Base-by-base conservation (phyloP, 2,888 invertebrate species). In the Leucophora obtusa region DNA sequence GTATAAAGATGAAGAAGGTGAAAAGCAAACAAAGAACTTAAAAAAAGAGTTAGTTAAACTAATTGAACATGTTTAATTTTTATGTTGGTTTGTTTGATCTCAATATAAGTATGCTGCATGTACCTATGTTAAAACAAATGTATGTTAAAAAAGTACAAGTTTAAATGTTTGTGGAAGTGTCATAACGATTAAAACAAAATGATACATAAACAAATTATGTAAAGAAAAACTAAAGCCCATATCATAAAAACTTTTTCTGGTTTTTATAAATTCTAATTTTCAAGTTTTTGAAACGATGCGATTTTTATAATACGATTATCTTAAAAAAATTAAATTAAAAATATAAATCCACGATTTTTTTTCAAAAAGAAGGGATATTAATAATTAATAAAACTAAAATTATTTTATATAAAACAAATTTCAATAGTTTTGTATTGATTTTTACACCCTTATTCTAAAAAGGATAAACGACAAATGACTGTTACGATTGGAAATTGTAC, bases 11-110 rank as follows among this genome's bases (percentile, higher is more conserved):
- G 14, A 53, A 28, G 15, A 51, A 21, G 10, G 17, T 24, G 14
- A 15, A 58, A 51, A 24, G n/a, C 15, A 24, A 53, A 53, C 17
- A 63, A 28, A 35, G 2, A 28, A 74, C 10, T 54, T 47, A 62
- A 60, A 54, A 24, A 38, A 72, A 75, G 17, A 24, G 24, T 15
- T 33, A 33, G 17, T 72, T 54, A 66, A 66, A 72, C 77, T 78
- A 78, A 76, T 70, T 58, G 58, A 77, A 77, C 43, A 66, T 17
- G 43, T 28, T 53, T 54, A 66, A 21, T 56, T 51, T 68, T 15
- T 43, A 24, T 59, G n/a, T 38, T 59, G 14, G 14, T 62, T 35
- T 24, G 47, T 35, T 75, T 60, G 28, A 56, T 63, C 33, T 74
- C 53, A 60, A 68, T 18, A 47, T 47, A 43, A 15, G 28, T 28